Percentiles rank a stretch among this genome's conserved stretches.
Evolutionary conservation across 2,113 vertebrate genomes (phyloP).

Genomic region (Ceratotherium simum): DNA sequence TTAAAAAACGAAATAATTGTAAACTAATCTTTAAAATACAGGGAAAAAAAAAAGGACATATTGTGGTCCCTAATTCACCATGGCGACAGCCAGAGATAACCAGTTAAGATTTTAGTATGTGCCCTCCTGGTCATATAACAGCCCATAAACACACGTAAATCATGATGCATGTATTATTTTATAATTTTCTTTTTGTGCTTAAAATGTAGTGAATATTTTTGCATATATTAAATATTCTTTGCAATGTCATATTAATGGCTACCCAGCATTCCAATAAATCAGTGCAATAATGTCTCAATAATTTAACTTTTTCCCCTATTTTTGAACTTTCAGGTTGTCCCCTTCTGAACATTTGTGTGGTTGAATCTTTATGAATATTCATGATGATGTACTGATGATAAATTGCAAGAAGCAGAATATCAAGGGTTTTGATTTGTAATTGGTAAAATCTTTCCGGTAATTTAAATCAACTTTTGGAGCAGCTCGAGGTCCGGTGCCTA

Average conservation of each 20-base stretch:
- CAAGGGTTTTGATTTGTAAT: not conserved
- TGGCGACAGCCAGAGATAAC: not conserved
- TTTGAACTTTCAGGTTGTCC: not conserved
- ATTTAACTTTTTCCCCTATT: not conserved
- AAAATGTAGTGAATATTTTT: not conserved
- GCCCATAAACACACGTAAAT: not conserved
- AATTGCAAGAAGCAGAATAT: not conserved
- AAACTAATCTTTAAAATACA: conserved; percentile 28
- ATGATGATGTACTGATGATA: not conserved
- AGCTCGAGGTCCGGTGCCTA: not conserved
- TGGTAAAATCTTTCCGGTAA: not conserved
- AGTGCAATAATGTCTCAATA: not conserved
- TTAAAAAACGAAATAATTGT: not conserved
- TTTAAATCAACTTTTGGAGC: not conserved
- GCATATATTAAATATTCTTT: not conserved
- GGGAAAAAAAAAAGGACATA: not conserved
- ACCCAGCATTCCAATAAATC: not conserved
- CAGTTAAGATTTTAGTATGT: not conserved
- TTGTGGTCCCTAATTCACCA: not conserved
- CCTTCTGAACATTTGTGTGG: not conserved
- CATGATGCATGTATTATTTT: not conserved
- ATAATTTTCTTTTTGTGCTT: not conserved
- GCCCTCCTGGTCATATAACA: not conserved
- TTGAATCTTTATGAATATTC: conserved; percentile 22
- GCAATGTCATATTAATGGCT: not conserved